Conservation (phyloP, 2,797 vertebrate species). For the Protosalanx chinensis region DNA sequence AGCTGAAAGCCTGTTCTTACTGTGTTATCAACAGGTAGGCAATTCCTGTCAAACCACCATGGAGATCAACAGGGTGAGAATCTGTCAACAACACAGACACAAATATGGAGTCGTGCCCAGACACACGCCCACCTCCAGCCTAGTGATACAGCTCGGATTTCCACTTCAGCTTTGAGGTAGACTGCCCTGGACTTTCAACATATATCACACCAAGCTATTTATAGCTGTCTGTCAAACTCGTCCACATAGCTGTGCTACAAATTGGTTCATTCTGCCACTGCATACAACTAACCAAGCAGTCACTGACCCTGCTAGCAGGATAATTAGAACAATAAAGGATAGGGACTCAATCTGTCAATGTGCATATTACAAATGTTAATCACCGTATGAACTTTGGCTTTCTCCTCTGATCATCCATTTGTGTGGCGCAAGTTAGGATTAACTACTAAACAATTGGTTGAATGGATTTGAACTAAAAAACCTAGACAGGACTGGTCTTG, state of each 20-base stretch:
- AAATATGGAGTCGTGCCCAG: not conserved
- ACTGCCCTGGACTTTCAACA: not conserved
- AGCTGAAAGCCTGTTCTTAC: no score
- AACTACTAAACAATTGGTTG: no score
- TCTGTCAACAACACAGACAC: not conserved
- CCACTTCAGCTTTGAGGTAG: constrained; percentile 2
- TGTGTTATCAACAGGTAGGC: no score
- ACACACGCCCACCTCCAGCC: not conserved
- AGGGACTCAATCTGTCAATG: no score
- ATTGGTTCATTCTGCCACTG: not conserved
- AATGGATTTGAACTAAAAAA: no score
- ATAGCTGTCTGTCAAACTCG: not conserved
- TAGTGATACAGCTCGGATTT: not conserved
- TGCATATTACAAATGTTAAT: no score
- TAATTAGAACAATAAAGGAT: no score
- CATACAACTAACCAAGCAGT: not conserved
- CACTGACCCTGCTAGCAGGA: no score
- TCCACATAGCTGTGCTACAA: not conserved
- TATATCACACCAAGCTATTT: not conserved
- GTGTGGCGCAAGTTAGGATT: no score
- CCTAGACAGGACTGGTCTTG: no score
- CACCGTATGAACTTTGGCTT: no score
- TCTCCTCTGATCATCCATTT: no score
- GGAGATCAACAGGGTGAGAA: not conserved
- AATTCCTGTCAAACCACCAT: not conserved